Evolutionary conservation across 1,140 invertebrate species (phyloP).

Genomic region (Scaptomyza graminum): DNA sequence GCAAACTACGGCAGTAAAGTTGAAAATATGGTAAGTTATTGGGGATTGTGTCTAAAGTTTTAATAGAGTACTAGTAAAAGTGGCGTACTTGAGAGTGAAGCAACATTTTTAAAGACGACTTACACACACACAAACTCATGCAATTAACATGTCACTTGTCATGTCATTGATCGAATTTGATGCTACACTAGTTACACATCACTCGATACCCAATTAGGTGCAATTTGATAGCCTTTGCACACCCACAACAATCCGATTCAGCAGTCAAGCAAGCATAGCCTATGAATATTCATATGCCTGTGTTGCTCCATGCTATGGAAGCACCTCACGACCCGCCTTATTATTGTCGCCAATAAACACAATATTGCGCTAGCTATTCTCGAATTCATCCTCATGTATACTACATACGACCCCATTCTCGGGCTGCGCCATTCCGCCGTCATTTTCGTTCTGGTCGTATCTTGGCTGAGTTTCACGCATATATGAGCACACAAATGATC

Average conservation of each 20-base stretch:
- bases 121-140: background rate
- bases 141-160: conserved; percentile 4
- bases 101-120: background rate
- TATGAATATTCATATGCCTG: conserved; percentile 36
- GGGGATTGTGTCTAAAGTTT: background rate
- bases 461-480: conserved; percentile 44
- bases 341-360: background rate
- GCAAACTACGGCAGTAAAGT: conserved; percentile 9
- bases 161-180: conserved; percentile 22
- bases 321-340: background rate
- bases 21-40: conserved; percentile 16
- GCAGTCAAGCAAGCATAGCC: background rate
- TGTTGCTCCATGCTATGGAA: conserved; percentile 3
- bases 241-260: background rate
- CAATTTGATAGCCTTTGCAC: conserved; percentile 16
- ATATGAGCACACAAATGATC: conserved; percentile 52
- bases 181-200: conserved; percentile 7
- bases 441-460: conserved; percentile 20
- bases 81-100: background rate
- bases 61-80: background rate
- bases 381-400: background rate
- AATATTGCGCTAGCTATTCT: background rate
- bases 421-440: background rate
- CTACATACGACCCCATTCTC: background rate
- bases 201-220: conserved; percentile 29